Evolutionary conservation across 2,888 invertebrate species (phyloP).

Genomic region (Zele albiditarsus): DNA sequence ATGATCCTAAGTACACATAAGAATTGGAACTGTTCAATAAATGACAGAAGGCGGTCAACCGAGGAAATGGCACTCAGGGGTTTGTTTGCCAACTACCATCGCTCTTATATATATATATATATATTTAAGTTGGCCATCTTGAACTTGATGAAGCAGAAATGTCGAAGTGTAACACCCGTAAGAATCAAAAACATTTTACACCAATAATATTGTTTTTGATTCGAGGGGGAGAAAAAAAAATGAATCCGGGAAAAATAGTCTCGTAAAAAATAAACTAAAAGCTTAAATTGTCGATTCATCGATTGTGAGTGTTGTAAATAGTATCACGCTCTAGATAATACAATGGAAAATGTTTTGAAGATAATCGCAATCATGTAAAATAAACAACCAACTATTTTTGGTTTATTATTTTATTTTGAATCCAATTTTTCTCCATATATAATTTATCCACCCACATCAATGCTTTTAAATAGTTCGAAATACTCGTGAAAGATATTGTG

Average conservation of each 20-base stretch:
- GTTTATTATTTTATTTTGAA: too few relatives aligned
- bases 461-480: too few relatives aligned
- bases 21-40: neutral
- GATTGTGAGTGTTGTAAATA: too few relatives aligned
- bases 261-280: too few relatives aligned
- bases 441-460: too few relatives aligned
- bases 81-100: neutral
- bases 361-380: too few relatives aligned
- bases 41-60: conserved; percentile 12
- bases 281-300: too few relatives aligned
- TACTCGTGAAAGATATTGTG: too few relatives aligned
- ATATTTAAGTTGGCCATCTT: neutral
- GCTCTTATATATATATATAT: neutral
- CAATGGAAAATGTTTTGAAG: too few relatives aligned
- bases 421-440: too few relatives aligned
- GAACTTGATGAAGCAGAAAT: conserved; percentile 4
- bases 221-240: neutral
- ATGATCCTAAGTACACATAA: conserved; percentile 5
- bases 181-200: neutral
- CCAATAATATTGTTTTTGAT: neutral
- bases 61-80: conserved; percentile 2
- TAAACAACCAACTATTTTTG: too few relatives aligned
- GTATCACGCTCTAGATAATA: too few relatives aligned
- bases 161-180: neutral
- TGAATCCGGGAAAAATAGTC: neutral